Base-by-base conservation (phyloP, 2,797 vertebrate species). In the Anisognathus igniventris region DNA sequence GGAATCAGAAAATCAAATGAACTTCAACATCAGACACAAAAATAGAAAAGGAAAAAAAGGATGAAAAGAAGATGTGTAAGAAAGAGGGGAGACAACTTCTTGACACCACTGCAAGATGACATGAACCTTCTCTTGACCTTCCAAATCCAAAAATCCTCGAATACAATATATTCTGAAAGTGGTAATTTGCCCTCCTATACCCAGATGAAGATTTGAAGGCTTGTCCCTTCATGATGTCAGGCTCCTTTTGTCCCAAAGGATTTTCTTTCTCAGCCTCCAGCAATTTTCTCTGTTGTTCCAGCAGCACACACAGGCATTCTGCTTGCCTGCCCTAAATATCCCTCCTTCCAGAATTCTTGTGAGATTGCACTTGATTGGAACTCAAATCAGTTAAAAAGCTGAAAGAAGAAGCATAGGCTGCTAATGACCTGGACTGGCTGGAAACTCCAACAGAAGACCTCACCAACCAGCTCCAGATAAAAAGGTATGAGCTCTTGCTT, bases 1-100 rank as follows among this genome's bases (percentile, higher is more conserved):
- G 37, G 61, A 81, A 94, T 86, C 64, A 93, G 77, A 90, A 95
- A 93, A 94, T 84, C 53, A 82, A 90, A 95, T 77, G 6, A 90
- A 92, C 57, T 86, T 76, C 77, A 85, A 61, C 37, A 90, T 73
- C 71, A 79, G 86, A 65, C 35, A 82, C 45, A 85, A 39, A 39
- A 88, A 77, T 9, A 71, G 85, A 58, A 75, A 81, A 86, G 8
- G 6, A n/a, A 62, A 85, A 82, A 39, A 81, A 22, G 12, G 88
- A 90, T 47, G 21, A 83, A 73, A 88, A 86, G 40, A 64, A 62
- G n/a, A 39, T 0, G 0, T 3, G 0, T 40, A 39, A 60, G 13
- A 93, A 47, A 61, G 45, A 72, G 21, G 25, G 30, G 21, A 14
- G 45, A 53, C 31, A 82, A 39, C 23, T 54, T 82, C 72, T 71